Conservation (phyloP, 2,797 vertebrate genomes). For the Balearica regulorum region DNA sequence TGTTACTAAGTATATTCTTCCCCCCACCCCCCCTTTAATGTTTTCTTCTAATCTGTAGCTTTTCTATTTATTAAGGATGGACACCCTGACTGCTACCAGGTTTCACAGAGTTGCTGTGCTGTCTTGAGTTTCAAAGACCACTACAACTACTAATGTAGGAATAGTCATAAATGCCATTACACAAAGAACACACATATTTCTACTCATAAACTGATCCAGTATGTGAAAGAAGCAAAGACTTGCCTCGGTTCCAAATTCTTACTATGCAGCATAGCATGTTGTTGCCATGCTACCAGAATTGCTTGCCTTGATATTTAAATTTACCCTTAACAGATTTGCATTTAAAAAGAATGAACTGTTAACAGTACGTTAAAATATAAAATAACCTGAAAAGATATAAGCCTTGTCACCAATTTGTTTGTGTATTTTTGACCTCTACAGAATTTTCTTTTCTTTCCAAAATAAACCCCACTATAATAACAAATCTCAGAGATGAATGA, state of each 20-base stretch:
- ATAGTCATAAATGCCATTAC: background rate
- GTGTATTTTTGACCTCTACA: background rate
- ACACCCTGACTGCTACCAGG: background rate
- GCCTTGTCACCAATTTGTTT: conserved; percentile 21
- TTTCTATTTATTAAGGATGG: background rate
- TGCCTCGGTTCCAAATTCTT: background rate
- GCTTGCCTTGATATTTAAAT: conserved; percentile 51
- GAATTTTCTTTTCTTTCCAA: background rate
- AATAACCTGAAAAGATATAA: conserved; percentile 14
- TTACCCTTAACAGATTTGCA: conserved; percentile 53
- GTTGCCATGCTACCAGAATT: conserved; percentile 27
- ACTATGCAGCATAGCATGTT: background rate
- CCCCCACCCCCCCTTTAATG: background rate
- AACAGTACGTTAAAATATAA: conserved; percentile 22
- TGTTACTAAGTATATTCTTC: too few relatives aligned
- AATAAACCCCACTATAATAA: background rate
- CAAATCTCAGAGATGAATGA: background rate
- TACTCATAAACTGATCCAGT: background rate
- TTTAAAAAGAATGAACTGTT: conserved; percentile 59
- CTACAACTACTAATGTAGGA: background rate
- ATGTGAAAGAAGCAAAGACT: background rate
- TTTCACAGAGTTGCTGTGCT: background rate
- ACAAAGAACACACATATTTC: background rate
- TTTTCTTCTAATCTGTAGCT: background rate
- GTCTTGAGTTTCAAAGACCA: background rate